These are phyloP conservation scores for Psittacula derbiana DNA, from an alignment of 2,797 vertebrate species.

Conservation along the genomic window DNA sequence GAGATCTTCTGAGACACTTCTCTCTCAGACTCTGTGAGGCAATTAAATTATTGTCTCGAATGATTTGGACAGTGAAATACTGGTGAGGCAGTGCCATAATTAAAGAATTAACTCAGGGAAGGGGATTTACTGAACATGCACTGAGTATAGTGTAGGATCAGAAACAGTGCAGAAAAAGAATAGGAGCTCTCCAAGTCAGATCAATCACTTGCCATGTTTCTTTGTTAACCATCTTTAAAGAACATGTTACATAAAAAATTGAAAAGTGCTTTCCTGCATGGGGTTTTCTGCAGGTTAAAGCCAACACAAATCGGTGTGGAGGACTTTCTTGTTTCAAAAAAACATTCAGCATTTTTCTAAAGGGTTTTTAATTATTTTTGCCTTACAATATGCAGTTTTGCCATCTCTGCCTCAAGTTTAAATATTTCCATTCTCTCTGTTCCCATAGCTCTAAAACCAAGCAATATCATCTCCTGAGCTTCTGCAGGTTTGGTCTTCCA, in stretches of 20 bases:
- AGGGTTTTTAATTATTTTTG: neutral
- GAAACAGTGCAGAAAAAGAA: neutral
- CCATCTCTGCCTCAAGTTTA: neutral
- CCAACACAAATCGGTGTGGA: neutral
- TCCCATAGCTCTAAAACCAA: neutral
- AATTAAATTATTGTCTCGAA: conserved; percentile 9
- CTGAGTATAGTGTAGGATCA: neutral
- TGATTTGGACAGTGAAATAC: neutral
- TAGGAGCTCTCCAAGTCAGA: neutral
- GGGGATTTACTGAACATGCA: neutral
- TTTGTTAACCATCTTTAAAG: neutral
- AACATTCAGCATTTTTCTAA: neutral
- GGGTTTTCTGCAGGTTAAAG: neutral
- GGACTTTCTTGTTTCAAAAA: neutral
- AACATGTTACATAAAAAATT: neutral
- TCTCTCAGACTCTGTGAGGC: neutral
- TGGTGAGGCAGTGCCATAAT: neutral
- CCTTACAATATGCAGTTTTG: neutral
- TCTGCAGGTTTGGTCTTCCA: conserved; percentile 7
- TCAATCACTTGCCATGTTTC: neutral
- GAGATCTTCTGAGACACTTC: neutral
- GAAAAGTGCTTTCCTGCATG: neutral
- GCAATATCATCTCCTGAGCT: neutral
- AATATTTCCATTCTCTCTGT: neutral
- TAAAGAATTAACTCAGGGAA: neutral